A percentile compares a stretch with the other conserved stretches of the same genome.
phyloP scores from a whole-genome alignment of 2,113 vertebrate species.

The Epinephelus lanceolatus region DNA sequence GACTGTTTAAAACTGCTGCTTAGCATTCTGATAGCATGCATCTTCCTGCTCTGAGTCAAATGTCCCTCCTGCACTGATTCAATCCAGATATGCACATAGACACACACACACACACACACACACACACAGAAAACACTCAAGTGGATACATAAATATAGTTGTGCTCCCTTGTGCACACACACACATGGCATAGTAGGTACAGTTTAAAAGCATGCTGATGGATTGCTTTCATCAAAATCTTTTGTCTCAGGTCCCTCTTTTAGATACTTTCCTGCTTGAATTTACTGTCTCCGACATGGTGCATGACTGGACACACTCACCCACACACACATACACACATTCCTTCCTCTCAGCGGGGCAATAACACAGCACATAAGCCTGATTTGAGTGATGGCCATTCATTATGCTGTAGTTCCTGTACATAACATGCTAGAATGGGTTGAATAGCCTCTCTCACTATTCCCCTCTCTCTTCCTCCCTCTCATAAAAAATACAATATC shows the following conservation, averaged over 20 bases:
- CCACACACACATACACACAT: not conserved
- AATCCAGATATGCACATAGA: slow-evolving; percentile 30
- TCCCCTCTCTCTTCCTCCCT: not conserved
- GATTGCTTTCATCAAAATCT: slow-evolving; percentile 53
- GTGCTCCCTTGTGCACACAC: not conserved
- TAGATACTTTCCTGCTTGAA: slow-evolving; percentile 22
- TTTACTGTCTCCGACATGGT: slow-evolving; percentile 41
- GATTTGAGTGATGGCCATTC: slow-evolving; percentile 48
- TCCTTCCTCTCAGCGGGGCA: slow-evolving; percentile 12
- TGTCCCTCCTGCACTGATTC: slow-evolving; percentile 29
- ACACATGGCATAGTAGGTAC: not conserved
- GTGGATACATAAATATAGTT: slow-evolving; percentile 15
- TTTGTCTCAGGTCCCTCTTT: slow-evolving; percentile 45
- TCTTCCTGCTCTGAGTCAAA: slow-evolving; percentile 61
- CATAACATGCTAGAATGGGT: slow-evolving; percentile 41
- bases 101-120: slow-evolving; percentile 16
- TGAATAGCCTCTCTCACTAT: slow-evolving; percentile 23
- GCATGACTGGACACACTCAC: slow-evolving; percentile 6
- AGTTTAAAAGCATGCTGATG: slow-evolving; percentile 44
- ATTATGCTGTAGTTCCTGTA: slow-evolving; percentile 8
- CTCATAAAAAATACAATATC: slow-evolving; percentile 53
- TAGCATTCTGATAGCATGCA: slow-evolving; percentile 70
- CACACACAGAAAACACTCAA: slow-evolving; percentile 27
- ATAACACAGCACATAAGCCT: slow-evolving; percentile 34
- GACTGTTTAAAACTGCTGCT: slow-evolving; percentile 70